phyloP scores from a whole-genome alignment of 2,797 vertebrate genomes.

The Sebastes reedi region DNA sequence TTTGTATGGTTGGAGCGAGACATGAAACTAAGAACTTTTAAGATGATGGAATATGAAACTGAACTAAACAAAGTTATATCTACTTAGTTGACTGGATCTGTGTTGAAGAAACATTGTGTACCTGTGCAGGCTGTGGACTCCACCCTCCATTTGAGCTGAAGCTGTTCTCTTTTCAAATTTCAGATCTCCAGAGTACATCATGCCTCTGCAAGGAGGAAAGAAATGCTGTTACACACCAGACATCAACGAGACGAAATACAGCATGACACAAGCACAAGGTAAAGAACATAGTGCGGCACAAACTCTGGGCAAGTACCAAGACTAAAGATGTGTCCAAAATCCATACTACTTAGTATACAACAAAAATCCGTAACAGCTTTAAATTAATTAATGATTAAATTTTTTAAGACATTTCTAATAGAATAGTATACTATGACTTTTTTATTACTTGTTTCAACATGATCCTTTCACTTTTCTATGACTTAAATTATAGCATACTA shows the following conservation, averaged over 20 bases:
- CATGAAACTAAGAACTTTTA: slow-evolving; percentile 25
- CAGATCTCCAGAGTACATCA: slow-evolving; percentile 99
- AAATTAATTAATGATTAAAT: too few relatives aligned
- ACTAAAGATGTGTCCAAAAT: not conserved
- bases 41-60: slow-evolving; percentile 24
- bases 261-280: not conserved
- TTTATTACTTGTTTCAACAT: too few relatives aligned
- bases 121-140: slow-evolving; percentile 97
- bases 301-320: not conserved
- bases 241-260: not conserved
- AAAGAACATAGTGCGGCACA: not conserved
- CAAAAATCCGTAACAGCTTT: too few relatives aligned
- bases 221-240: not conserved
- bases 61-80: not conserved
- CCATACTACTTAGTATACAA: not conserved
- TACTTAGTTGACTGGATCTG: not conserved
- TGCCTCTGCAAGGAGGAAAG: slow-evolving; percentile 82
- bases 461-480: too few relatives aligned
- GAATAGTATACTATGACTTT: too few relatives aligned
- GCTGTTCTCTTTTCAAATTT: slow-evolving; percentile 97
- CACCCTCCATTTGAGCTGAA: slow-evolving; percentile 95
- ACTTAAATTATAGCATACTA: too few relatives aligned
- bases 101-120: slow-evolving; percentile 61
- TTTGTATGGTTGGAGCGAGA: slow-evolving; percentile 18
- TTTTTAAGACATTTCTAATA: too few relatives aligned